These are phyloP conservation scores for Stegodyphus mimosarum DNA, from an alignment of 1,140 invertebrate species.

Conservation along the genomic window DNA sequence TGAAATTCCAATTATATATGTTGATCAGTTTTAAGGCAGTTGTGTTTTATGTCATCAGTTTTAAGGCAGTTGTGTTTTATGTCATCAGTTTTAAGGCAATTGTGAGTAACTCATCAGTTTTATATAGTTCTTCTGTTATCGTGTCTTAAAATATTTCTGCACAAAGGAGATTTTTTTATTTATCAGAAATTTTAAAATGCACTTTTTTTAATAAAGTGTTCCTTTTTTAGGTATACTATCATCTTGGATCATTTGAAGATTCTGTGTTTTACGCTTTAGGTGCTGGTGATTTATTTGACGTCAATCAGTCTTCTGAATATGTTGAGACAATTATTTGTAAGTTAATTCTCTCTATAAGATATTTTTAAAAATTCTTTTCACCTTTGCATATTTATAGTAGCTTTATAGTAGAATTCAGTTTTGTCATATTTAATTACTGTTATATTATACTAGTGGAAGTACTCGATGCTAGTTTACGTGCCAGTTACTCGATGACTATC, in stretches of 20 bases:
- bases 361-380: background rate
- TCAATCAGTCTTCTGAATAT: slow-evolving; percentile 92
- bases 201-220: background rate
- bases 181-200: background rate
- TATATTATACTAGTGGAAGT: background rate
- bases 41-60: no score
- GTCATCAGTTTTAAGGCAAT: background rate
- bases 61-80: no score
- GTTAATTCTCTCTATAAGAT: slow-evolving; percentile 35
- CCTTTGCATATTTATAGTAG: no score
- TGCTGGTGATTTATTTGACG: slow-evolving; percentile 92
- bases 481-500: no score
- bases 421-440: background rate
- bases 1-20: no score
- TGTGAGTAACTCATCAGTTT: background rate
- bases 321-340: slow-evolving; percentile 93
- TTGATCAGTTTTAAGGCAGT: no score
- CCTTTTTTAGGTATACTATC: slow-evolving; percentile 85
- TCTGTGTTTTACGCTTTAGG: slow-evolving; percentile 93
- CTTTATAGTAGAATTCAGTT: no score
- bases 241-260: slow-evolving; percentile 95
- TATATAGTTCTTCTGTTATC: background rate
- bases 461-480: no score
- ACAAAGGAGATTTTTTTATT: background rate
- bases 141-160: background rate